A percentile compares a stretch with the other conserved stretches of the same genome.
Evolutionary conservation across 2,113 vertebrate genomes (phyloP).

Genomic region (Macroglossus sobrinus): DNA sequence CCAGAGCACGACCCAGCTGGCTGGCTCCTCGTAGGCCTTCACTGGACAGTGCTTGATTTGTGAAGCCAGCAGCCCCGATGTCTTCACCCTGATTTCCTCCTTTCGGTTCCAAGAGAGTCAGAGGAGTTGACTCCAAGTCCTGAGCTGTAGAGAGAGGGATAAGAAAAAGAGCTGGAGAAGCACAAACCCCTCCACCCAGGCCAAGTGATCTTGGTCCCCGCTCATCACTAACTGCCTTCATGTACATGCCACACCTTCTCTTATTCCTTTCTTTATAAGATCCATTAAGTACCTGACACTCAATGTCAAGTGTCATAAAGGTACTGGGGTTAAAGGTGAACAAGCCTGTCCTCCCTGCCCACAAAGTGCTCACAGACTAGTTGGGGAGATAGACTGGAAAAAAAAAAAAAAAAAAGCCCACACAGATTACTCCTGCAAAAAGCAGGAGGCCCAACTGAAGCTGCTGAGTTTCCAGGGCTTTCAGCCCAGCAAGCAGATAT

Average conservation of each 20-base stretch:
- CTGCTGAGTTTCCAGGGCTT: neutral
- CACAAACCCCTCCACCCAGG: neutral
- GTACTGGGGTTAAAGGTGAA: neutral
- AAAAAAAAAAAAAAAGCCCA: neutral
- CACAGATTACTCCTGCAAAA: neutral
- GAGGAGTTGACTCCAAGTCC: neutral
- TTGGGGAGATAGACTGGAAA: neutral
- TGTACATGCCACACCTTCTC: accelerated
- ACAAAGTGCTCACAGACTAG: neutral
- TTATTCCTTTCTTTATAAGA: neutral
- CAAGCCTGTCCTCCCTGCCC: neutral
- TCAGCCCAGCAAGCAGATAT: neutral
- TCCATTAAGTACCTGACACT: neutral
- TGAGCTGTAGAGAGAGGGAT: neutral
- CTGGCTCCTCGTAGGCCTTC: neutral
- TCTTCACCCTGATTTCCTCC: neutral
- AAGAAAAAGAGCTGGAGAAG: neutral
- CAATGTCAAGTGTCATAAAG: neutral
- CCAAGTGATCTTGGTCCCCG: neutral
- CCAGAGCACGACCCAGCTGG: neutral
- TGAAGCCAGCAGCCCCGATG: neutral
- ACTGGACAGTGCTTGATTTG: neutral
- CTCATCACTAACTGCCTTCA: neutral
- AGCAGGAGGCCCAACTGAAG: neutral
- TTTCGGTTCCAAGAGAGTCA: neutral